These are phyloP conservation scores for Styela clava DNA, from an alignment of 23 tunicate species.

Conservation along the genomic window DNA sequence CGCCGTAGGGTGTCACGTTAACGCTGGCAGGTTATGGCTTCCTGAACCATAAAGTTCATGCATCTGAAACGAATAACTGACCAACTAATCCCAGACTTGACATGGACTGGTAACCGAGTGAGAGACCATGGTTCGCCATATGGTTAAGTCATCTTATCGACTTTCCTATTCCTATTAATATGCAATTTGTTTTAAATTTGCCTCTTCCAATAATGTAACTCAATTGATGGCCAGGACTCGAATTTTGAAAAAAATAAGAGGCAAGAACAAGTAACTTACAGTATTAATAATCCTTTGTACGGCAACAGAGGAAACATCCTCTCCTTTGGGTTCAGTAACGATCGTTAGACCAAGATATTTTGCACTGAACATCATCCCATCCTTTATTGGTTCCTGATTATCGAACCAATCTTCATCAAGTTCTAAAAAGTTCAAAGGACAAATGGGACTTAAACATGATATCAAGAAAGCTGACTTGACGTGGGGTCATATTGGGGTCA, in stretches of 20 bases:
- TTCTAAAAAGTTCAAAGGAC: slow-evolving; percentile 26
- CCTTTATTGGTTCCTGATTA: slow-evolving; percentile 35
- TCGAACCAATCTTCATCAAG: slow-evolving; percentile 58
- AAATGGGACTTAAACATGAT: not conserved
- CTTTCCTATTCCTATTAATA: too few species aligned
- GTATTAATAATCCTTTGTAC: slow-evolving; percentile 46
- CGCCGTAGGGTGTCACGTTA: too few species aligned
- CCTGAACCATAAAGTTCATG: too few species aligned
- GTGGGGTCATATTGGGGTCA: not conserved
- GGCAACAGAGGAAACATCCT: slow-evolving; percentile 50
- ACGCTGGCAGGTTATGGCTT: too few species aligned
- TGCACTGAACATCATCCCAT: slow-evolving; percentile 46
- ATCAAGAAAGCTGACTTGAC: not conserved
- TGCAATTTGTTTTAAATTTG: too few species aligned
- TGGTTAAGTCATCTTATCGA: too few species aligned
- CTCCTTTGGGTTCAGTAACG: slow-evolving; percentile 49
- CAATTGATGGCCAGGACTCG: too few species aligned
- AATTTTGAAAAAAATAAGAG: not conserved
- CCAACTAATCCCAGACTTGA: too few species aligned
- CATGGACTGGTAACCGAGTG: too few species aligned
- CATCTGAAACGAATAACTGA: too few species aligned
- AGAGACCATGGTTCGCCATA: too few species aligned
- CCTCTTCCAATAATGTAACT: too few species aligned
- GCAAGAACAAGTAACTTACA: not conserved
- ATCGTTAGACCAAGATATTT: slow-evolving; percentile 59